Evolutionary conservation across 2,888 invertebrate species (phyloP).

Genomic region (Pollenia griseotomentosa): DNA sequence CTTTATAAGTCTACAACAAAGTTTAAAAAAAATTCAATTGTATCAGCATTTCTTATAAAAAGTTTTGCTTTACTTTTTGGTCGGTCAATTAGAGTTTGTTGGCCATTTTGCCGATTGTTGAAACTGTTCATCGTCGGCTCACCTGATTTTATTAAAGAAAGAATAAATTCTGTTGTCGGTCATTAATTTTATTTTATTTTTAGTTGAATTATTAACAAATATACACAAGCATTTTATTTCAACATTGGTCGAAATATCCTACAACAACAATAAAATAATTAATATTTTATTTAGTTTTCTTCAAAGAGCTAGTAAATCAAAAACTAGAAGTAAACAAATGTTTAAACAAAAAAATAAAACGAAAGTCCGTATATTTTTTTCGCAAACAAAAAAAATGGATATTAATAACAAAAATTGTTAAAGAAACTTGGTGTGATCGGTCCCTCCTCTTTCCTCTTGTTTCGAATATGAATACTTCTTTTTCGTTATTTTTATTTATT

Average conservation of each 20-base stretch:
- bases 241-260: conserved; percentile 32
- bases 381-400: conserved; percentile 9
- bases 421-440: background rate
- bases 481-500: conserved; percentile 5
- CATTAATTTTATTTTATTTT: background rate
- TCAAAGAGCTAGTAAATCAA: conserved; percentile 39
- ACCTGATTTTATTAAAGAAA: conserved; percentile 19
- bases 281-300: conserved; percentile 38
- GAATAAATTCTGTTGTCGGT: conserved; percentile 26
- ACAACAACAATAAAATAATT: conserved; percentile 19
- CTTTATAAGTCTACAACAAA: background rate
- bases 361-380: conserved; percentile 4
- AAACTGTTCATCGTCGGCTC: background rate
- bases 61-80: background rate
- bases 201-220: conserved; percentile 19
- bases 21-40: conserved; percentile 2
- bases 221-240: conserved; percentile 48
- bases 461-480: background rate
- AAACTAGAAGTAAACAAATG: conserved; percentile 39
- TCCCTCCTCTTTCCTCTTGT: background rate
- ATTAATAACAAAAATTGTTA: background rate
- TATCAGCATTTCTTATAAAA: conserved; percentile 46
- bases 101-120: background rate
- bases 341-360: background rate
- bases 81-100: background rate